Evolutionary conservation across 2,888 invertebrate genomes (phyloP), one percentile per base, ranked within the genome.

Genomic region (Gerris lacustris): DNA sequence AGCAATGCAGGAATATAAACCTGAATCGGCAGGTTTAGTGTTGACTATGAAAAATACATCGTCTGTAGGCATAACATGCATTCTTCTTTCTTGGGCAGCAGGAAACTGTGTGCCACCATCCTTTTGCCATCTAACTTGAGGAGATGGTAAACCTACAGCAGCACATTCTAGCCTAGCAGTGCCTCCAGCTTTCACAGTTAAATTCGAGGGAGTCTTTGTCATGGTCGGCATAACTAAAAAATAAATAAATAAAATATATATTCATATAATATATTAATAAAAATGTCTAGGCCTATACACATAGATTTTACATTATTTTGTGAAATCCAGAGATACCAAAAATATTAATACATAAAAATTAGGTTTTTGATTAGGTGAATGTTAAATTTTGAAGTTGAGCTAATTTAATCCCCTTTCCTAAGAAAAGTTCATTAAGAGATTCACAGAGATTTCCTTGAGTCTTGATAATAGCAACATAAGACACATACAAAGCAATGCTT

Each of bases 91-190:
- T 76, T 91, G 85, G 7, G 96, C 96, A 6, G 97, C 96, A 6
- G 96, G 96, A 80, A 97, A 96, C 78, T 94, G 91, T 78, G 91
- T 90, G 0, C 91, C 93, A n/a, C 92, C 93, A 82, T 92, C 93
- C 81, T 94, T 94, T 77, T 92, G 90, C 89, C 94, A 90, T 0
- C 91, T 89, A 76, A 94, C 92, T 81, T 92, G 90, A 18, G 96
- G 96, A 68, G 86, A 82, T 0, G 96, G 96, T 78, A 91, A 90
- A 0, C 96, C 96, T 72, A 86, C 86, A 5, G 96, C 96, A 15
- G 93, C 91, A 83, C 97, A 97, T 78, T 94, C 94, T 45, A 97
- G 83, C 71, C 89, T 88, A 0, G 93, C 96, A 15, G 90, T 92
- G 74, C 88, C 88, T 7, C 95, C 94, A 17, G 92, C 89, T 78